Evolutionary conservation across 2,113 vertebrate genomes (phyloP), one percentile per base, ranked within the genome.

Genomic region (Charadrius vociferus): DNA sequence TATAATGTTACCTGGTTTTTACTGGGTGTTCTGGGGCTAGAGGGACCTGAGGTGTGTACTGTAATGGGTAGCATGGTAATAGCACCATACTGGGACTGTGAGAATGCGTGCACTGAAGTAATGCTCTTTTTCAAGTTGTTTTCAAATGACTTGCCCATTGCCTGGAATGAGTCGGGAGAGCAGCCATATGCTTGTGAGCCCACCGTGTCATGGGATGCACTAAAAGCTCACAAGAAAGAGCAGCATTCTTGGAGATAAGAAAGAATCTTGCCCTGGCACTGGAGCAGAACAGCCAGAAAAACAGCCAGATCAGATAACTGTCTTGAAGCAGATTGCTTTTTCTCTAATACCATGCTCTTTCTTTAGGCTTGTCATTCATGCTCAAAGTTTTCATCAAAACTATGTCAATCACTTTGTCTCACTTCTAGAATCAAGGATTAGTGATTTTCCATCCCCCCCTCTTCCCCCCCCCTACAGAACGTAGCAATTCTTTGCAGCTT

Each of bases 291-390:
- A 94, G 81, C 73, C 91, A 94, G 81, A 85, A 83, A 91, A 97
- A 50, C 61, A 85, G 78, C 90, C 93, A 96, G 93, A 97, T 95
- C 92, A 91, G 90, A 96, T 96, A 96, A 91, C 91, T 97, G 96
- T 96, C 95, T 97, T 66, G 88, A 96, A 97, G 95, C 95, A 97
- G 96, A 97, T 96, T 97, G 96, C 96, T 91, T 96, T 94, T 92
- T 81, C 88, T 96, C 75, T 95, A 92, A 95, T 97, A 91, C 90
- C 61, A 7, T 93, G 86, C 88, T 96, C 97, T 96, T 94, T 96
- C 96, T 97, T 95, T 90, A 90, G 95, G 88, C 92, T 96, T 97
- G 95, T 97, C 97, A 96, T 90, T 97, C 94, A 96, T 95, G 83
- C 94, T 97, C 72, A 81, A 80, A 93, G 80, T 88, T 95, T 95